Evolutionary conservation across 2,888 invertebrate genomes (phyloP), one percentile per base, ranked within the genome.

Genomic region (Herminia tarsipennalis): DNA sequence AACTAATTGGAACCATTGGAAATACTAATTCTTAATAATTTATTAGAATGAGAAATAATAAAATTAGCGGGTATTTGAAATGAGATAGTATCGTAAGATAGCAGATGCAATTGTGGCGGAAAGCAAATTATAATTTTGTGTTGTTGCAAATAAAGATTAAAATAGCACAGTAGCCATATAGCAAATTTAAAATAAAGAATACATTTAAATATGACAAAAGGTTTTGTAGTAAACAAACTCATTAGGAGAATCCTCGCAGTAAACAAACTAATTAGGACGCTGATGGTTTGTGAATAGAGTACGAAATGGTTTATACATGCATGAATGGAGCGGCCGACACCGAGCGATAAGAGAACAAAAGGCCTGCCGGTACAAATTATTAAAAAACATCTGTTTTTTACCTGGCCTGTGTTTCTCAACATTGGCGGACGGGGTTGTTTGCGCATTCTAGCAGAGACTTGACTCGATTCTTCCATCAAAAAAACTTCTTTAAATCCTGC

Each of bases 341-440:
- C 40, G 6, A 40, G 40, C 40, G 40, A 40, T 40, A 40, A 40
- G 40, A 10, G 32, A 40, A 40, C 40, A 40, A 40, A 25, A 25
- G 32, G 24, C 32, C 2, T 13, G 17, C 24, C 12, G 22, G 24
- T 5, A 12, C 5, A 24, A 8, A 32, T 17, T 32, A 29, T 4
- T 10, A 22, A 32, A 5, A 32, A 39, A 30, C 20, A 39, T 29
- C 3, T 5, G 3, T 8, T 32, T 18, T 4, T 18, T 18, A 18
- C 5, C 3, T 4, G 20, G 12, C 10, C 17, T n/a, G 9, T 5
- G 32, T 17, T 32, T 32, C 14, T 32, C 17, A 30, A 30, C 13
- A n/a, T n/a, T n/a, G n/a, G n/a, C n/a, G n/a, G n/a, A n/a, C n/a
- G n/a, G n/a, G n/a, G n/a, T n/a, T 18, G 20, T 4, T 18, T 3